A percentile compares a stretch with the other conserved stretches of the same genome.
These are phyloP conservation scores for Mallotus villosus DNA, from an alignment of 2,797 vertebrate genomes.

Conservation along the genomic window DNA sequence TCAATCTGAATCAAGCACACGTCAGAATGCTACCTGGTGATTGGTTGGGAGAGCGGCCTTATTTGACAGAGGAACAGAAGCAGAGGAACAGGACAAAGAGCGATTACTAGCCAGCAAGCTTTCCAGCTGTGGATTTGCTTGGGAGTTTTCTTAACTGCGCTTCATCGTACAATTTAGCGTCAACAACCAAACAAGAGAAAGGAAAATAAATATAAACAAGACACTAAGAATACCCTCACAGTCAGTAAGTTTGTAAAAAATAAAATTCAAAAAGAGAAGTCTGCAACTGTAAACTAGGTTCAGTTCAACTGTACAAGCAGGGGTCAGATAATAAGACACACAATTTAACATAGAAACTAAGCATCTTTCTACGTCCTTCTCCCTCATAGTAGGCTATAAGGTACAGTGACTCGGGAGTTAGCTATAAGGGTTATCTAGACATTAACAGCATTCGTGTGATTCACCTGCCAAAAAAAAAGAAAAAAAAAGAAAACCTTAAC, in stretches of 20 bases:
- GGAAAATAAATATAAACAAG: conserved; percentile 26
- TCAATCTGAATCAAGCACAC: too few species aligned
- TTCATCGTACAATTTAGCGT: conserved; percentile 16
- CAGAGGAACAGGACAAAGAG: conserved; percentile 20
- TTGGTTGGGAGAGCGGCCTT: too few species aligned
- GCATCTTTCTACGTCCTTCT: background rate
- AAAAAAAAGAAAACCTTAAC: conserved; percentile 54
- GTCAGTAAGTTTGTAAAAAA: conserved; percentile 31
- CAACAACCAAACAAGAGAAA: conserved; percentile 25
- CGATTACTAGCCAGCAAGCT: background rate
- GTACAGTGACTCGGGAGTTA: conserved; percentile 46
- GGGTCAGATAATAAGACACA: conserved; percentile 47
- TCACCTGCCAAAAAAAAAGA: conserved; percentile 51
- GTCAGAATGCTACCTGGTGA: too few species aligned
- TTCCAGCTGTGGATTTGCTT: background rate
- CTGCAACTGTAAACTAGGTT: conserved; percentile 41
- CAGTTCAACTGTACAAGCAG: conserved; percentile 48
- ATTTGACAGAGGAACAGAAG: conserved; percentile 7
- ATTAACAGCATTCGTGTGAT: conserved; percentile 38
- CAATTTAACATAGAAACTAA: conserved; percentile 39
- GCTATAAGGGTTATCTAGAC: conserved; percentile 31
- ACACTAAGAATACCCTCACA: conserved; percentile 35
- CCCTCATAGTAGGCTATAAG: conserved; percentile 30
- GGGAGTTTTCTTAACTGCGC: conserved; percentile 1
- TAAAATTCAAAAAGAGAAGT: background rate